A percentile compares a stretch with the other conserved stretches of the same genome.
Evolutionary conservation across 2,113 vertebrate genomes (phyloP).

Genomic region (Leucosticte australis): DNA sequence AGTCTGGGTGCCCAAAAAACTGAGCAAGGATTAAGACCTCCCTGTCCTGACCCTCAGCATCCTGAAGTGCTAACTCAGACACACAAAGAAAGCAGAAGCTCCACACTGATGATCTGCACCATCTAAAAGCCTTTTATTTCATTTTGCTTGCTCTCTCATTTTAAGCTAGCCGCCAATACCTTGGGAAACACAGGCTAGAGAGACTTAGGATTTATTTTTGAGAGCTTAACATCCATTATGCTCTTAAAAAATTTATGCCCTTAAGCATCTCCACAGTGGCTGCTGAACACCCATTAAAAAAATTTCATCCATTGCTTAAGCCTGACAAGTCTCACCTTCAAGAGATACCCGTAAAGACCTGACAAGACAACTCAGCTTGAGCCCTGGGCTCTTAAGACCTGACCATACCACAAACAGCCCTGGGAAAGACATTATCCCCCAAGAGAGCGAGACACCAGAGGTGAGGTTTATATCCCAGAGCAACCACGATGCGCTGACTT

Average conservation of each 20-base stretch:
- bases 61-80: neutral
- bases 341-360: conserved; percentile 31
- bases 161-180: neutral
- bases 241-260: conserved; percentile 61
- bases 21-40: neutral
- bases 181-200: conserved; percentile 34
- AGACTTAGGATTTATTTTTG: conserved; percentile 51
- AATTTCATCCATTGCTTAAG: conserved; percentile 49
- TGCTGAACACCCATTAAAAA: conserved; percentile 57
- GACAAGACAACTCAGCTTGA: neutral
- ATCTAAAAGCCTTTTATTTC: conserved; percentile 15
- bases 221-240: conserved; percentile 61
- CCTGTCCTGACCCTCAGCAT: neutral
- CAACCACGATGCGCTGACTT: neutral
- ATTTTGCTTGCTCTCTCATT: neutral
- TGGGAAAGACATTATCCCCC: neutral
- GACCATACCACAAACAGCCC: neutral
- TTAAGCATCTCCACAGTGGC: conserved; percentile 53
- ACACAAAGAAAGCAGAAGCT: neutral
- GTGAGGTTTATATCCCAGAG: conserved; percentile 25
- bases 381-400: conserved; percentile 3
- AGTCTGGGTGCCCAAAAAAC: neutral
- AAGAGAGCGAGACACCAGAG: neutral
- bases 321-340: conserved; percentile 53
- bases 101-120: neutral